Evolutionary conservation across 2,888 invertebrate species (phyloP).

Genomic region (Campopleginae sp.): DNA sequence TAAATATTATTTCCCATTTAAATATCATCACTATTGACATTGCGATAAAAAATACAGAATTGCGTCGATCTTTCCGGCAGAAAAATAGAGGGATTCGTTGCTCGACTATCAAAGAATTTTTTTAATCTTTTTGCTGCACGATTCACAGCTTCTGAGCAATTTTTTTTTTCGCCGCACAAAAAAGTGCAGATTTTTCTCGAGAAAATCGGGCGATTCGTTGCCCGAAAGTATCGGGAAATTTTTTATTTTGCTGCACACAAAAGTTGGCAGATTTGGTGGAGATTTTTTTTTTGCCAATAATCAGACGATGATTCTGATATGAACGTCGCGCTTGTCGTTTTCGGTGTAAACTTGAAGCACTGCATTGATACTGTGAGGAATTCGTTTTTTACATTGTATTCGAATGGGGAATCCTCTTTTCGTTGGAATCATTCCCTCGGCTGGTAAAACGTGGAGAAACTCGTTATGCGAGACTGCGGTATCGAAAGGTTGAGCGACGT

Average conservation of each 20-base stretch:
- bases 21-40: neutral
- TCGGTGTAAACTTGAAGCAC: conserved; percentile 75
- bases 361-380: conserved; percentile 72
- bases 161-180: too few species aligned
- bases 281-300: neutral
- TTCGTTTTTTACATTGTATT: conserved; percentile 74
- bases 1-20: neutral
- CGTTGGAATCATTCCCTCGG: conserved; percentile 77
- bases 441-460: conserved; percentile 74
- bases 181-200: too few species aligned
- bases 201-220: too few species aligned
- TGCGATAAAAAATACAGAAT: neutral
- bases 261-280: too few species aligned
- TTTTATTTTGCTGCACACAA: too few species aligned
- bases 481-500: conserved; percentile 76
- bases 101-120: neutral
- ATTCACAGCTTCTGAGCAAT: too few species aligned
- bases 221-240: too few species aligned
- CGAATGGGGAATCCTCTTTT: conserved; percentile 74
- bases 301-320: conserved; percentile 63
- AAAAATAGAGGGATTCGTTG: neutral
- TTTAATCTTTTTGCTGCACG: too few species aligned
- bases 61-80: neutral
- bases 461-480: conserved; percentile 73
- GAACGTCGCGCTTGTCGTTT: conserved; percentile 74